Conservation (phyloP, 2,888 invertebrate genomes). For the Hedychridium roseum region DNA sequence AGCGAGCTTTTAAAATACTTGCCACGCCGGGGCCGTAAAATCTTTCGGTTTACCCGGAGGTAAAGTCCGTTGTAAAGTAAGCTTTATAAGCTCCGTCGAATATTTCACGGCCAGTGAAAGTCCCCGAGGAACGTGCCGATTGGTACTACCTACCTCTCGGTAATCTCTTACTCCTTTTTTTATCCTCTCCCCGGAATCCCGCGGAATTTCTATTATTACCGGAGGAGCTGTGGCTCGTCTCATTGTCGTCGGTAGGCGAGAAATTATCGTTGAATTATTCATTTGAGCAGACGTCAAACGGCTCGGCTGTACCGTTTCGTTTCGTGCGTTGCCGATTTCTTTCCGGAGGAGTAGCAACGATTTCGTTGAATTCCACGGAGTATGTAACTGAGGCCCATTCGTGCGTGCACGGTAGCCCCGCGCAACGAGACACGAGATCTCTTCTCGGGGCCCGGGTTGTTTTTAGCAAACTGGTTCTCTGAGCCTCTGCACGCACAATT, state of each 20-base stretch:
- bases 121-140: not conserved
- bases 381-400: no score
- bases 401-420: constrained; percentile 53
- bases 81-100: constrained; percentile 22
- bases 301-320: no score
- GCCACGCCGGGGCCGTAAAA: no score
- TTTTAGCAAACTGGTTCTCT: constrained; percentile 60
- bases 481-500: constrained; percentile 48
- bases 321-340: no score
- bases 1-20: no score
- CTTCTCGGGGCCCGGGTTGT: constrained; percentile 50
- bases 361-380: no score
- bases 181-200: constrained; percentile 2
- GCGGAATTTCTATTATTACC: not conserved
- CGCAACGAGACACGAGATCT: constrained; percentile 38
- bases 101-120: constrained; percentile 30
- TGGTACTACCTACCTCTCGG: not conserved
- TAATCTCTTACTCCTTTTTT: constrained; percentile 6
- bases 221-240: not conserved
- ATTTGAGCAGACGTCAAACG: no score
- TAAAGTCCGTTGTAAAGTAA: constrained; percentile 28
- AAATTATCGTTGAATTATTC: no score
- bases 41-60: no score
- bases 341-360: no score
- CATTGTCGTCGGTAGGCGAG: no score